Evolutionary conservation across 2,888 invertebrate species (phyloP).

Genomic region (Aspidiotus destructor): DNA sequence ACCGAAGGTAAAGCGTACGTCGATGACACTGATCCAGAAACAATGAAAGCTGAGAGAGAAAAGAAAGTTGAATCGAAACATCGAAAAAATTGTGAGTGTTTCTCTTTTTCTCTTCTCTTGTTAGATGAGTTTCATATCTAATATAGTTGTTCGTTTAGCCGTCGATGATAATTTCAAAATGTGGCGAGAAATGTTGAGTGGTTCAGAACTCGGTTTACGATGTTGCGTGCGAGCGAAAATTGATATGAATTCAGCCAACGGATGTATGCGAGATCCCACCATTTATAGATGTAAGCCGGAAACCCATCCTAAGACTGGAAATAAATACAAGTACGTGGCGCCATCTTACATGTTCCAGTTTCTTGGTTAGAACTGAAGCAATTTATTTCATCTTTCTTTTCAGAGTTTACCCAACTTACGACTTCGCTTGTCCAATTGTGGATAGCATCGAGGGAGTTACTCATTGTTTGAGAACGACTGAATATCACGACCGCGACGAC

Average conservation of each 20-base stretch:
- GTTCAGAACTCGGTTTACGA: constrained; percentile 64
- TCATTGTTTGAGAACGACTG: constrained; percentile 93
- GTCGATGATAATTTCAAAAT: constrained; percentile 72
- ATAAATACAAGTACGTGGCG: constrained; percentile 74
- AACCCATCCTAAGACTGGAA: constrained; percentile 84
- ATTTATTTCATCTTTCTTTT: constrained; percentile 24
- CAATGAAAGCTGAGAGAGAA: constrained; percentile 91
- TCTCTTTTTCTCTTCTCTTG: background rate
- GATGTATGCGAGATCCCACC: constrained; percentile 95
- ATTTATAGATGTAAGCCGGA: constrained; percentile 93
- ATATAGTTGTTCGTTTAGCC: constrained; percentile 45
- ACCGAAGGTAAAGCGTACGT: constrained; percentile 87
- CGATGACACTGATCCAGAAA: constrained; percentile 88
- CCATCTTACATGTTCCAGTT: background rate
- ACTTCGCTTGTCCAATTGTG: constrained; percentile 99
- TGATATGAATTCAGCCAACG: constrained; percentile 91
- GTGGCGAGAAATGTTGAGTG: constrained; percentile 93
- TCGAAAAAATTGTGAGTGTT: constrained; percentile 67
- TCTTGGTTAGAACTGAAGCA: constrained; percentile 5
- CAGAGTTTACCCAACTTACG: constrained; percentile 98
- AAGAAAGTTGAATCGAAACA: constrained; percentile 75
- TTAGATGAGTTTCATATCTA: too few species aligned
- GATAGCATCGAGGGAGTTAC: constrained; percentile 96
- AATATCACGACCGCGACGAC: constrained; percentile 95
- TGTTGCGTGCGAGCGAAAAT: constrained; percentile 96